These are phyloP conservation scores for Bos indicus DNA, from an alignment of 2,113 vertebrate species.

Conservation along the genomic window DNA sequence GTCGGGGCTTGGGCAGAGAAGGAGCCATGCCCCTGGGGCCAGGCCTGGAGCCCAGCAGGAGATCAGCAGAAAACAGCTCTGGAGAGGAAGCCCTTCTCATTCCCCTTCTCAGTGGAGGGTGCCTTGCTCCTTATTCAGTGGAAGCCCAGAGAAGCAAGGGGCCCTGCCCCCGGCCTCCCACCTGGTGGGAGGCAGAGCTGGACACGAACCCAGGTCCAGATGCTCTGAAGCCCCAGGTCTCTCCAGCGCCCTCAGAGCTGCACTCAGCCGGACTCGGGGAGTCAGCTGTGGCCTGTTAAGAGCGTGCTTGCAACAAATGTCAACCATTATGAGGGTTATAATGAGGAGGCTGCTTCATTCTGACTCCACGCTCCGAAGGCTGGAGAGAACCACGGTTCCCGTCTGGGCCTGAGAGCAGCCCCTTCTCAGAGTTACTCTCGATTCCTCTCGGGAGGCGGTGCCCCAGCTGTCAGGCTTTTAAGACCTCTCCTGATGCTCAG, in stretches of 20 bases:
- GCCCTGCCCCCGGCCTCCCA: background rate
- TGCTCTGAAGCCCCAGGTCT: background rate
- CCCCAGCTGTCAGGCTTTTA: background rate
- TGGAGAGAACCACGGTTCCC: background rate
- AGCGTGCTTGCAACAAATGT: background rate
- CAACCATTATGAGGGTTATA: background rate
- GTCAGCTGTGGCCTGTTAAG: background rate
- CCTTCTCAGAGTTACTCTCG: background rate
- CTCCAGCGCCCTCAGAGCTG: background rate
- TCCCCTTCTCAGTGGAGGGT: background rate
- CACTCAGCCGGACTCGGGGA: accelerated
- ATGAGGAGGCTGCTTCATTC: background rate
- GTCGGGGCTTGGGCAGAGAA: background rate
- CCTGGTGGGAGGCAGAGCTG: background rate
- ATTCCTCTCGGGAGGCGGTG: background rate
- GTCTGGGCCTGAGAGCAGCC: background rate
- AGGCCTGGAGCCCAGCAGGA: background rate
- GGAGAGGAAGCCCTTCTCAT: background rate
- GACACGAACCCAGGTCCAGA: background rate
- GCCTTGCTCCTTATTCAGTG: background rate
- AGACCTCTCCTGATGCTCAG: background rate
- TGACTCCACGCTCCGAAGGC: background rate
- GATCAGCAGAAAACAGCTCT: background rate
- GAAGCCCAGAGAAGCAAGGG: background rate
- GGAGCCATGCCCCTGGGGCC: background rate